Percentiles rank a stretch among this genome's conserved stretches.
phyloP scores from a whole-genome alignment of 1,140 invertebrate genomes.

The Cyphomyrmex costatus region DNA sequence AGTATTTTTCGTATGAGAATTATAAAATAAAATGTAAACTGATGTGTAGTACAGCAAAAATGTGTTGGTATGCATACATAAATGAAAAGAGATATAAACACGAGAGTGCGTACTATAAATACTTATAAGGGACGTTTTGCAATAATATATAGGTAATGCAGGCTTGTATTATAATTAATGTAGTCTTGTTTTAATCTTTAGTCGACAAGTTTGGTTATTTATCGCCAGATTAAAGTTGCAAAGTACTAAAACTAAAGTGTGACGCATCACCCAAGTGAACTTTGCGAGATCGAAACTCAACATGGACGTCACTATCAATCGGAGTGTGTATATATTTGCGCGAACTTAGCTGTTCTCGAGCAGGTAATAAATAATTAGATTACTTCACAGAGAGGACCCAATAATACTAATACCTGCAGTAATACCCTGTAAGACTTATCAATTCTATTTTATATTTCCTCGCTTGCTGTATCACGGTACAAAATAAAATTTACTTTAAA shows the following conservation, averaged over 20 bases:
- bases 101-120: not conserved
- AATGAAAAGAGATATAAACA: not conserved
- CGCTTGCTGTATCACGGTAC: not conserved
- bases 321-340: slow-evolving; percentile 37
- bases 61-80: not conserved
- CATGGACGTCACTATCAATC: slow-evolving; percentile 51
- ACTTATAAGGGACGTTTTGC: not conserved
- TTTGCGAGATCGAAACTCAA: slow-evolving; percentile 45
- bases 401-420: slow-evolving; percentile 30
- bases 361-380: slow-evolving; percentile 55
- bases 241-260: slow-evolving; percentile 50
- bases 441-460: slow-evolving; percentile 32
- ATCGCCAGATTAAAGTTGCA: slow-evolving; percentile 52
- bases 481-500: slow-evolving; percentile 1
- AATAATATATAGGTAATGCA: slow-evolving; percentile 12
- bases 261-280: slow-evolving; percentile 29
- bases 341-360: slow-evolving; percentile 37
- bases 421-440: slow-evolving; percentile 36
- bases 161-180: slow-evolving; percentile 16
- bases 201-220: slow-evolving; percentile 45
- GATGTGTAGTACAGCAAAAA: not conserved
- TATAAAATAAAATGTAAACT: not conserved
- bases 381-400: slow-evolving; percentile 29
- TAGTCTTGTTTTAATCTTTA: slow-evolving; percentile 33
- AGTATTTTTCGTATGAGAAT: not conserved